Percentiles rank a stretch among this genome's conserved stretches.
These are phyloP conservation scores for Plagodis dolabraria DNA, from an alignment of 2,888 invertebrate genomes.

Conservation along the genomic window DNA sequence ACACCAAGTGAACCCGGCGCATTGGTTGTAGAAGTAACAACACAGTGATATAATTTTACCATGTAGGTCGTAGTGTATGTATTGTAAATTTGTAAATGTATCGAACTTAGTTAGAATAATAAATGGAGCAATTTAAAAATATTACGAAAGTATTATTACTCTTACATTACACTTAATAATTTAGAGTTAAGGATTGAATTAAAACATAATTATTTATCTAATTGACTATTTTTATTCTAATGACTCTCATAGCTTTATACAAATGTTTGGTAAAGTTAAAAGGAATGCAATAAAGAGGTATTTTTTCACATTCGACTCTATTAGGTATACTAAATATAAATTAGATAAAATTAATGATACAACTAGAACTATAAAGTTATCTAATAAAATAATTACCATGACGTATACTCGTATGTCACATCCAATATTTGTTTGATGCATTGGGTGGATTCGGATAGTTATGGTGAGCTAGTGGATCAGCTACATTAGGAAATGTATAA, in stretches of 20 bases:
- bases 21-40: conserved; percentile 61
- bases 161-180: conserved; percentile 3
- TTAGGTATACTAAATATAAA: conserved; percentile 55
- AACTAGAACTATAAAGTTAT: conserved; percentile 26
- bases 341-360: conserved; percentile 57
- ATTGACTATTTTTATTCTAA: conserved; percentile 52
- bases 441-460: conserved; percentile 76
- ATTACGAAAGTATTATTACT: background rate
- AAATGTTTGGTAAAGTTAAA: conserved; percentile 76
- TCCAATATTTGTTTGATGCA: conserved; percentile 79
- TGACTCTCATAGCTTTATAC: conserved; percentile 74
- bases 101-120: conserved; percentile 38
- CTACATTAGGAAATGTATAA: conserved; percentile 75
- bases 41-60: conserved; percentile 48
- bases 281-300: conserved; percentile 81
- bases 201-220: background rate
- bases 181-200: too few species aligned
- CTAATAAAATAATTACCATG: conserved; percentile 34
- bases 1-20: conserved; percentile 63
- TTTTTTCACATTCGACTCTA: conserved; percentile 61
- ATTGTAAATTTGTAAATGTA: conserved; percentile 34
- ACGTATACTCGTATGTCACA: conserved; percentile 59
- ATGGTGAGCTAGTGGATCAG: conserved; percentile 76
- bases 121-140: conserved; percentile 32
- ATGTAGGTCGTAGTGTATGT: conserved; percentile 30